Conservation (phyloP, 2,888 invertebrate species). For the Parnassius smintheus region DNA sequence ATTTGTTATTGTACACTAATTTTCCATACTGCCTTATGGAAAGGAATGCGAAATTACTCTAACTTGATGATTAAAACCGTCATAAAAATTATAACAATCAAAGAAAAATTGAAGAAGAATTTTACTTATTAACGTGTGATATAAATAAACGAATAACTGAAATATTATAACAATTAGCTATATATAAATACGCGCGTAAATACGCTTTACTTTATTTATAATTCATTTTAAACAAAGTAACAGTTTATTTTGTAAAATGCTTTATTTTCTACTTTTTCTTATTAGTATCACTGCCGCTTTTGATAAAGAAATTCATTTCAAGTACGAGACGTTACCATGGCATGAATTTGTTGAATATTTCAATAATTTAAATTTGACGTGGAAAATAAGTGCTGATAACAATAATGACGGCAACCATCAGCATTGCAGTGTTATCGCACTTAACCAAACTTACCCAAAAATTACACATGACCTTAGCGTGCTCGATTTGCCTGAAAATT, state of each 20-base stretch:
- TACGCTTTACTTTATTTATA: neutral
- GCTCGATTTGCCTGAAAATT: constrained; percentile 10
- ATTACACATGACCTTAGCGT: constrained; percentile 2
- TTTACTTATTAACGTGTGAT: neutral
- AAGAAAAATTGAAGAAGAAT: neutral
- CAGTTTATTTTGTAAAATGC: constrained; percentile 8
- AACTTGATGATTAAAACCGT: neutral
- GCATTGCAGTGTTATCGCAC: constrained; percentile 10
- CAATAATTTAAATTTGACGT: constrained; percentile 17
- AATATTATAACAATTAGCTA: neutral
- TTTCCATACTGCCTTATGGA: neutral
- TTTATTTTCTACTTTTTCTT: constrained; percentile 1
- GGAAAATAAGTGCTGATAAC: neutral
- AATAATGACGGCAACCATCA: neutral
- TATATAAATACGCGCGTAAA: neutral
- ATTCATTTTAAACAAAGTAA: neutral
- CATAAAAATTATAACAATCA: neutral
- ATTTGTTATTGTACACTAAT: no score
- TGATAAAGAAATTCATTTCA: constrained; percentile 16
- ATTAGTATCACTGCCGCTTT: constrained; percentile 2
- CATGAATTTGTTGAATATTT: constrained; percentile 19
- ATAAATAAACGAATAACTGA: neutral
- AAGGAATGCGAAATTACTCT: neutral
- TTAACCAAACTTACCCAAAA: constrained; percentile 1
- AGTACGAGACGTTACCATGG: constrained; percentile 7